Percentiles rank a stretch among this genome's conserved stretches.
Conservation (phyloP, 2,888 invertebrate species). For the Oscheius sp. region DNA sequence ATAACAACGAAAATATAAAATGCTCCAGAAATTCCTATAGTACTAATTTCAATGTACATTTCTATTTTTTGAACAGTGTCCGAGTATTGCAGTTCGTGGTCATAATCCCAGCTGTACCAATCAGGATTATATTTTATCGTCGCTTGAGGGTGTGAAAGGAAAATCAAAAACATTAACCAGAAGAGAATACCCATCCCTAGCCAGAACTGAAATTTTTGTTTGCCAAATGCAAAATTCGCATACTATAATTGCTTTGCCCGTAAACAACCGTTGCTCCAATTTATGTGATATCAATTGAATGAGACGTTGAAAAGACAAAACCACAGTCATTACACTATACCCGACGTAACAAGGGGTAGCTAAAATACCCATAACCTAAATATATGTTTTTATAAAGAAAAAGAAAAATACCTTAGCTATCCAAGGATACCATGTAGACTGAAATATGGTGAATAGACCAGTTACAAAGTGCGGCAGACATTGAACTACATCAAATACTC, state of each 20-base stretch:
- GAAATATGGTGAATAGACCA: conserved; percentile 57
- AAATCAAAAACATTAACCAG: conserved; percentile 37
- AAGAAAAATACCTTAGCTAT: conserved; percentile 45
- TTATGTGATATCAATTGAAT: conserved; percentile 47
- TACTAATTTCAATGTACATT: conserved; percentile 60
- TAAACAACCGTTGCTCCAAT: conserved; percentile 48
- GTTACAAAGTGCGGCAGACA: conserved; percentile 59
- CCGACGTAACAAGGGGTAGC: conserved; percentile 62
- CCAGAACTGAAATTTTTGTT: conserved; percentile 46
- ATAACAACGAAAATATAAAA: conserved; percentile 56
- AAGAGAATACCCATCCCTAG: conserved; percentile 35
- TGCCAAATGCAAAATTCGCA: not conserved
- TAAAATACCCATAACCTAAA: not conserved
- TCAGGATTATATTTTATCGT: conserved; percentile 17
- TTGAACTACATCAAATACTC: conserved; percentile 56
- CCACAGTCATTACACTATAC: conserved; percentile 59
- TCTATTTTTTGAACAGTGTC: conserved; percentile 50
- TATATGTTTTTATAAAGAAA: not conserved
- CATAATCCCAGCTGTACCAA: conserved; percentile 60
- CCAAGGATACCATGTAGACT: conserved; percentile 42
- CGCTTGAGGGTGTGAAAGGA: not conserved
- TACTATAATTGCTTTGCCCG: conserved; percentile 36
- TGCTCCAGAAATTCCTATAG: conserved; percentile 53
- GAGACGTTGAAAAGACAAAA: conserved; percentile 56
- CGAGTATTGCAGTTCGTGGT: conserved; percentile 38